Percentiles rank a stretch among this genome's conserved stretches.
phyloP scores from a whole-genome alignment of 2,113 vertebrate species.

The Geothlypis trichas region DNA sequence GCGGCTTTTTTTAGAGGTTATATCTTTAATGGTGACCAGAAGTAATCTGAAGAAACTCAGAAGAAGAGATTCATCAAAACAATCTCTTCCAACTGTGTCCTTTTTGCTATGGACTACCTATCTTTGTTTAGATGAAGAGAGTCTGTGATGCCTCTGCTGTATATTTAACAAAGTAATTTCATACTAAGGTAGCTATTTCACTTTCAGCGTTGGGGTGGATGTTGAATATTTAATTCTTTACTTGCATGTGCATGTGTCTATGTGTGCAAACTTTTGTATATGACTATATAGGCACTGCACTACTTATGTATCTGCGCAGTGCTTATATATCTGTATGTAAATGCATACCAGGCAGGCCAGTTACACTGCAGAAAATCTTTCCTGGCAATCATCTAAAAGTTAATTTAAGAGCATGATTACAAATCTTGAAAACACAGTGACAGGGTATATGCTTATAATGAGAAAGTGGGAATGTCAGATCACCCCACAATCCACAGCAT shows the following conservation, averaged over 20 bases:
- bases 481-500: not conserved
- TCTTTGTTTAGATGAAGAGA: not conserved
- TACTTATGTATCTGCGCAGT: not conserved
- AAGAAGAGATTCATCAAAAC: not conserved
- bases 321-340: not conserved
- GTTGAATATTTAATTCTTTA: not conserved
- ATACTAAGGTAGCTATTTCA: not conserved
- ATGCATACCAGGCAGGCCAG: not conserved
- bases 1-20: not conserved
- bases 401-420: not conserved
- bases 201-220: not conserved
- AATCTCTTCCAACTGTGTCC: not conserved
- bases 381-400: not conserved
- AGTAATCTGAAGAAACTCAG: conserved; percentile 12
- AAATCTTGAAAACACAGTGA: not conserved
- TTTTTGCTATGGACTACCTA: not conserved
- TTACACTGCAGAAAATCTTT: not conserved
- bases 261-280: not conserved
- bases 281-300: not conserved
- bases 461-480: not conserved
- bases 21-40: not conserved
- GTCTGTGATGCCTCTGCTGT: not conserved
- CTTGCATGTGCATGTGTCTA: not conserved
- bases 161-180: not conserved
- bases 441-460: not conserved